Evolutionary conservation across 2,113 vertebrate species (phyloP).

Genomic region (Neodontobutis hainanensis): DNA sequence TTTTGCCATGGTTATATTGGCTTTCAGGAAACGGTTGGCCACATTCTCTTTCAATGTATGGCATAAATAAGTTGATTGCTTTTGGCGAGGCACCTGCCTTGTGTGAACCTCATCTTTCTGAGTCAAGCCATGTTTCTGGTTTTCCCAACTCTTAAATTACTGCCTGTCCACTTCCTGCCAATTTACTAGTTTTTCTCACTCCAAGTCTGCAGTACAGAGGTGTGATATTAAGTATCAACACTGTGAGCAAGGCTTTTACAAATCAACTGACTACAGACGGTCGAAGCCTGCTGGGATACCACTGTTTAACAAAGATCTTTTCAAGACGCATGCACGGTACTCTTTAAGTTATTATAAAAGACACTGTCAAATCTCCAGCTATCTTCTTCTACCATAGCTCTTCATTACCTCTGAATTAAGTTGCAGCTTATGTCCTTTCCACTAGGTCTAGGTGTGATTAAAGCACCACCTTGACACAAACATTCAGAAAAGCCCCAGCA

Average conservation of each 20-base stretch:
- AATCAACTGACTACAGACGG: constrained; percentile 46
- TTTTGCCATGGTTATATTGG: background rate
- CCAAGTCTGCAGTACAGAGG: constrained; percentile 23
- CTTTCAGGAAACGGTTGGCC: background rate
- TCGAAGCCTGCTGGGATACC: constrained; percentile 19
- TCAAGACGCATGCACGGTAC: constrained; percentile 16
- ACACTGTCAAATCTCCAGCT: constrained; percentile 24
- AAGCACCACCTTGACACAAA: constrained; percentile 2
- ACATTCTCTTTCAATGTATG: constrained; percentile 1
- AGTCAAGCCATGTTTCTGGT: background rate
- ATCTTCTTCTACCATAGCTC: background rate
- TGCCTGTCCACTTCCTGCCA: constrained; percentile 30
- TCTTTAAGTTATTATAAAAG: constrained; percentile 35
- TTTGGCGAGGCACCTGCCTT: background rate
- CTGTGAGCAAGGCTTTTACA: constrained; percentile 36
- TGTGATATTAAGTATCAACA: constrained; percentile 38
- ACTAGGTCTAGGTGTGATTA: constrained; percentile 2
- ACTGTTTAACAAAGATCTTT: constrained; percentile 28
- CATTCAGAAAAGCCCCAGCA: background rate
- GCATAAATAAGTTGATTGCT: constrained; percentile 8
- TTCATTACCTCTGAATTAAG: constrained; percentile 29
- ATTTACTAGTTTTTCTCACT: constrained; percentile 41
- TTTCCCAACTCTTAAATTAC: constrained; percentile 29
- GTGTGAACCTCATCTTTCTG: constrained; percentile 7
- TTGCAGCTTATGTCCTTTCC: constrained; percentile 16